A percentile compares a stretch with the other conserved stretches of the same genome.
Conservation (phyloP, 2,113 vertebrate species). For the Melospiza georgiana region DNA sequence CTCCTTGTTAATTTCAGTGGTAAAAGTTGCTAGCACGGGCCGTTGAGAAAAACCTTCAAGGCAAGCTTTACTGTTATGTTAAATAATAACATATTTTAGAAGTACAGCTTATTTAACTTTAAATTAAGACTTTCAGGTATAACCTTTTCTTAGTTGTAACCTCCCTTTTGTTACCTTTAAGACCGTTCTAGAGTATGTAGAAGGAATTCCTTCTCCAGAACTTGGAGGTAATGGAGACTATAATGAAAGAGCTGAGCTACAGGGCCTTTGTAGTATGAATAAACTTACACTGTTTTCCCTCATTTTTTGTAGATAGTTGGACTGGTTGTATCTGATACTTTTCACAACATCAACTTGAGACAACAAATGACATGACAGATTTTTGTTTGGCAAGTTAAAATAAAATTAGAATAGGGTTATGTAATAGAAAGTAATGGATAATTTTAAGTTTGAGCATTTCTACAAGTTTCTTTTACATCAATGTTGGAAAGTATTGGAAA, state of each 20-base stretch:
- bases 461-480: not conserved
- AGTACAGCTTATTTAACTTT: not conserved
- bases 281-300: not conserved
- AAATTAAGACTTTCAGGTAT: not conserved
- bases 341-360: not conserved
- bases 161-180: not conserved
- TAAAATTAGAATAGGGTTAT: not conserved
- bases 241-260: not conserved
- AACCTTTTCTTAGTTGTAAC: not conserved
- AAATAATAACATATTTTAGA: not conserved
- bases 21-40: not conserved
- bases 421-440: not conserved
- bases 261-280: not conserved
- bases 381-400: not conserved
- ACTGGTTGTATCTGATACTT: not conserved
- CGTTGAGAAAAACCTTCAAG: not conserved
- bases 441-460: not conserved
- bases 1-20: not conserved
- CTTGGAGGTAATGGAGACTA: not conserved
- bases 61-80: not conserved
- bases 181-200: not conserved
- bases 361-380: not conserved
- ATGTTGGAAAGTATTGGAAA: not conserved
- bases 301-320: not conserved
- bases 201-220: not conserved